These are phyloP conservation scores for Crypturellus tataupa DNA, from an alignment of 2,797 vertebrate genomes.

Conservation along the genomic window DNA sequence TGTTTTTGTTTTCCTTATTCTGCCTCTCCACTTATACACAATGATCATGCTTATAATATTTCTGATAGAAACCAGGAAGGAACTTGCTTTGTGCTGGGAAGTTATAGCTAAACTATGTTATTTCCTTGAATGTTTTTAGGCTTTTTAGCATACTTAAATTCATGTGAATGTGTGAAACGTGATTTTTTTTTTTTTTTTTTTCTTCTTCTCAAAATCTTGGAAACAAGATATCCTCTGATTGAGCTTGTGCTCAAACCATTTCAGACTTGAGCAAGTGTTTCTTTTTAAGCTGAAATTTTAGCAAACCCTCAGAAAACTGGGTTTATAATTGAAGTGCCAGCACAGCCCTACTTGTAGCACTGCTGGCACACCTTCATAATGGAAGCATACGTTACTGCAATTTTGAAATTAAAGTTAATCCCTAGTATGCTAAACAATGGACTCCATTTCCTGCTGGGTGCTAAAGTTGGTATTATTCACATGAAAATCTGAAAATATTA, in stretches of 20 bases:
- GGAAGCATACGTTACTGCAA: conserved; percentile 29
- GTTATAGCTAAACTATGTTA: not conserved
- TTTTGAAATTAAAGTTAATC: conserved; percentile 46
- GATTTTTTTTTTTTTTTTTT: not conserved
- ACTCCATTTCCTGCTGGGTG: not conserved
- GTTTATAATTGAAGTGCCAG: conserved; percentile 65
- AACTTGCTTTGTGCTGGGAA: conserved; percentile 2
- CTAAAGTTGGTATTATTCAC: not conserved
- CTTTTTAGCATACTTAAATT: conserved; percentile 30
- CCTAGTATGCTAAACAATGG: not conserved
- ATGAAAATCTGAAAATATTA: not conserved
- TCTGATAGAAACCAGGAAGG: not conserved
- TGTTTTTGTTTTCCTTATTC: not conserved
- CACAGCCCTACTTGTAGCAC: conserved; percentile 51
- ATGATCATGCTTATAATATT: not conserved
- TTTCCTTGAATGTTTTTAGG: not conserved
- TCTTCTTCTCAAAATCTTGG: not conserved
- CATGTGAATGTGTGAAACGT: not conserved
- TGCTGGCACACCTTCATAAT: conserved; percentile 38
- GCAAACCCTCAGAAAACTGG: conserved; percentile 49
- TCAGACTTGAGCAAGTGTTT: conserved; percentile 49
- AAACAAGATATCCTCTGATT: conserved; percentile 39
- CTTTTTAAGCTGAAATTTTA: conserved; percentile 63
- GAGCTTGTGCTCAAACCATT: conserved; percentile 33
- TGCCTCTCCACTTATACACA: not conserved